Base-by-base conservation (phyloP, 2,113 vertebrate genomes). In the Petrocephalus microphthalmus region DNA sequence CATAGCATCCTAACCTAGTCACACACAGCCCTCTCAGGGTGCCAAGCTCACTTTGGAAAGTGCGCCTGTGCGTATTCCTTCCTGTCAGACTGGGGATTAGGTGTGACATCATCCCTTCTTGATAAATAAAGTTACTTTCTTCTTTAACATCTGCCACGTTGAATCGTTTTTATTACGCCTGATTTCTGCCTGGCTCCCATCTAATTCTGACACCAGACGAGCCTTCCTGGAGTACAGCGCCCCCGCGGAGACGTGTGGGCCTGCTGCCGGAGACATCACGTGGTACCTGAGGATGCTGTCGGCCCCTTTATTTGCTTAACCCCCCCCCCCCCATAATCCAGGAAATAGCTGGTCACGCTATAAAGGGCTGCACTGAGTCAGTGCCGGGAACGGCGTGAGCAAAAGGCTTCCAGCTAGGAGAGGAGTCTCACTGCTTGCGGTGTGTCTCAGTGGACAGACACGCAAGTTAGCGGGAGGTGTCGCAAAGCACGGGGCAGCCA, bases 31-130 rank as follows among this genome's bases (percentile, higher is more conserved):
- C 33, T 37, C 53, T 15, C 33, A 25, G 67, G 67, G 15, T 4
- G 1, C 3, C 3, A 1, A 37, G 4, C 15, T 74, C 7, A 7
- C 33, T 78, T 42, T 78, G 71, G 15, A 15, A 52, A 5, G n/a
- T 56, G 84, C 15, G 7, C 11, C 7, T 84, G 82, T n/a, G 49
- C 29, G 10, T 53, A 19, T 93, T 90, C 87, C 92, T 92, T 90
- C 91, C 93, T 92, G 94, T 95, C 95, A 95, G 91, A 93, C 89
- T 88, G 17, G 1, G 93, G 95, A 96, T 95, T 95, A 95, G 87
- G 91, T 90, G 91, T 91, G 93, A 93, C 93, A 92, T 93, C 90
- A 93, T 92, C 93, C 92, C 71, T 90, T 87, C 89, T 91, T 91
- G 90, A 88, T 90, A 91, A 94, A 94, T 94, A 92, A 94, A 94